Percentiles rank a stretch among this genome's conserved stretches.
These are phyloP conservation scores for Hemibagrus wyckioides DNA, from an alignment of 2,113 vertebrate species.

Conservation along the genomic window DNA sequence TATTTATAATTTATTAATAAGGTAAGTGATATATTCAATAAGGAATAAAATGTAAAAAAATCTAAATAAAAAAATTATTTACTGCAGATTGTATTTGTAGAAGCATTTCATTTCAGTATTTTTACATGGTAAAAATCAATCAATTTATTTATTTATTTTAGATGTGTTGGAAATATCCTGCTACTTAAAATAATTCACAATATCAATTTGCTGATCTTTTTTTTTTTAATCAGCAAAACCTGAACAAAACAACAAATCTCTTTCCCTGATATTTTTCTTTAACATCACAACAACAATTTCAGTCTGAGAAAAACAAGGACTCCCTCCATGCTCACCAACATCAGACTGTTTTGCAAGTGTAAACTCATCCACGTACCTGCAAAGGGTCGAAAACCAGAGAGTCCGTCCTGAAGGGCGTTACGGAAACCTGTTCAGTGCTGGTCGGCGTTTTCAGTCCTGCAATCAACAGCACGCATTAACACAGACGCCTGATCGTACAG, in stretches of 20 bases:
- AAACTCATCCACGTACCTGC: conserved; percentile 68
- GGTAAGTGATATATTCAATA: background rate
- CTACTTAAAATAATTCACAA: background rate
- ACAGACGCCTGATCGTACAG: background rate
- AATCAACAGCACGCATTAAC: conserved; percentile 10
- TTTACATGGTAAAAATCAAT: too few relatives aligned
- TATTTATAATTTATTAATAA: too few relatives aligned
- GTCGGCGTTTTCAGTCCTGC: conserved; percentile 73
- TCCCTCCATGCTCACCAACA: background rate
- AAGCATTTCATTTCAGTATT: background rate
- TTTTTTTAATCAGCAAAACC: background rate
- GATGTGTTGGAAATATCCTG: background rate
- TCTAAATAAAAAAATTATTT: too few relatives aligned
- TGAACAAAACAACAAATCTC: background rate
- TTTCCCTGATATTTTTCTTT: background rate
- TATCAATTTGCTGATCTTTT: background rate
- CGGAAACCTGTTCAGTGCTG: conserved; percentile 75
- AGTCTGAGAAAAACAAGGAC: background rate
- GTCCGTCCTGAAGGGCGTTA: conserved; percentile 81
- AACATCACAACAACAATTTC: background rate
- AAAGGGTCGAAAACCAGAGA: conserved; percentile 82
- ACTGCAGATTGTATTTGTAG: background rate
- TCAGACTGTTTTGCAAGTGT: background rate
- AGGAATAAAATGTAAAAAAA: background rate
- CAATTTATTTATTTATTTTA: background rate